phyloP scores from a whole-genome alignment of 2,113 vertebrate genomes.

The Nibea coibor region DNA sequence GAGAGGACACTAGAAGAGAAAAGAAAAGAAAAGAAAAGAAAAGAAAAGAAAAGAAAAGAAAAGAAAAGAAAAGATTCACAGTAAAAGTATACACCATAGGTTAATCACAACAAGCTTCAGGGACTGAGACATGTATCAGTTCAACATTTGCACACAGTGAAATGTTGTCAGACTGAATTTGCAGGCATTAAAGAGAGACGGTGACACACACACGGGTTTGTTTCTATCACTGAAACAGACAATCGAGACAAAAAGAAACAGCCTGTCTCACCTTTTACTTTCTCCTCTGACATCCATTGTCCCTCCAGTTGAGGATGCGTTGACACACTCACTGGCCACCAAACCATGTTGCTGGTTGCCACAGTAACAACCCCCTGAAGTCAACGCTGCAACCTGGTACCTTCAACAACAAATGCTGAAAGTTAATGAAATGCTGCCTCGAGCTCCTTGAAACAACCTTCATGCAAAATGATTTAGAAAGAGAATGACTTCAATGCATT shows the following conservation, averaged over 20 bases:
- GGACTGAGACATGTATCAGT: not conserved
- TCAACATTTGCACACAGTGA: not conserved
- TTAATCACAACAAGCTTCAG: not conserved
- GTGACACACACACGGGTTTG: not conserved
- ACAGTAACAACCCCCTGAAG: slow-evolving; percentile 70
- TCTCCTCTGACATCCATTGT: slow-evolving; percentile 24
- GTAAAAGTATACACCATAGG: not conserved
- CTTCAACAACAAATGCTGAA: slow-evolving; percentile 44
- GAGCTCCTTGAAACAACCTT: not conserved
- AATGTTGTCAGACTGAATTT: not conserved
- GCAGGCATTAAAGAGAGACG: not conserved
- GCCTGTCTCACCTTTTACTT: slow-evolving; percentile 54
- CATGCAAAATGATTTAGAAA: not conserved
- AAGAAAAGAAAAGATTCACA: not conserved
- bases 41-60: slow-evolving; percentile 4
- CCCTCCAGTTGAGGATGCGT: slow-evolving; percentile 18
- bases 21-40: not conserved
- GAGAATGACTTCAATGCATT: not conserved
- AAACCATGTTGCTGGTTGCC: slow-evolving; percentile 44
- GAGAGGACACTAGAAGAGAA: slow-evolving; percentile 14
- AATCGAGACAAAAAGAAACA: not conserved
- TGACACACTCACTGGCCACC: slow-evolving; percentile 41
- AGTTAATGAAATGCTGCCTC: not conserved
- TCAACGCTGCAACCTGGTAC: slow-evolving; percentile 56
- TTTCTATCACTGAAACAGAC: not conserved